Evolutionary conservation across 2,888 invertebrate genomes (phyloP).

Genomic region (Buathra laborator): DNA sequence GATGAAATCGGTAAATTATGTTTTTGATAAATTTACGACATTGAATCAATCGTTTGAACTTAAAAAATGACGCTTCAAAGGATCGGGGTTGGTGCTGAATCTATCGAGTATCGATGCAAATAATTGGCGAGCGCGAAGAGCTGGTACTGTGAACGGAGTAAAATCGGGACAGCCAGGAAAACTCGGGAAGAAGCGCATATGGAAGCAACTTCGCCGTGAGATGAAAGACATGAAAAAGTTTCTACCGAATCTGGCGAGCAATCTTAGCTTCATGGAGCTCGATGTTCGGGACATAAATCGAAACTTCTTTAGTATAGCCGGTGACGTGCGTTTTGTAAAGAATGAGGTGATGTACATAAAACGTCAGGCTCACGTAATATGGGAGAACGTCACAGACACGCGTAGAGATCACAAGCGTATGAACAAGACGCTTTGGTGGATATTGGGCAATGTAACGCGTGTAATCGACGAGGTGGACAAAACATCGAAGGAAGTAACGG

Average conservation of each 20-base stretch:
- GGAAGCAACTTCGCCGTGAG: slow-evolving; percentile 45
- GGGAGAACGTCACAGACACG: slow-evolving; percentile 58
- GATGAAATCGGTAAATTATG: slow-evolving; percentile 38
- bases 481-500: not conserved
- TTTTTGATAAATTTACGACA: not conserved
- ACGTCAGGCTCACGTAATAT: slow-evolving; percentile 28
- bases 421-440: slow-evolving; percentile 26
- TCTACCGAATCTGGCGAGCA: slow-evolving; percentile 27
- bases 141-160: not conserved
- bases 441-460: slow-evolving; percentile 47
- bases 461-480: not conserved
- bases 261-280: slow-evolving; percentile 45
- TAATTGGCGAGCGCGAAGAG: not conserved
- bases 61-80: not conserved
- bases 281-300: slow-evolving; percentile 36
- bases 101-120: not conserved
- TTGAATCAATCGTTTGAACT: slow-evolving; percentile 2
- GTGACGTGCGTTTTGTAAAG: slow-evolving; percentile 53
- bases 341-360: slow-evolving; percentile 49
- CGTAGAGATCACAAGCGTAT: slow-evolving; percentile 54
- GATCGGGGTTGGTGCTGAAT: not conserved
- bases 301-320: slow-evolving; percentile 39
- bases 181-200: slow-evolving; percentile 1
- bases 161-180: not conserved
- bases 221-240: slow-evolving; percentile 42